Base-by-base conservation (phyloP, 1,140 invertebrate species). In the Drosophila kikkawai region DNA sequence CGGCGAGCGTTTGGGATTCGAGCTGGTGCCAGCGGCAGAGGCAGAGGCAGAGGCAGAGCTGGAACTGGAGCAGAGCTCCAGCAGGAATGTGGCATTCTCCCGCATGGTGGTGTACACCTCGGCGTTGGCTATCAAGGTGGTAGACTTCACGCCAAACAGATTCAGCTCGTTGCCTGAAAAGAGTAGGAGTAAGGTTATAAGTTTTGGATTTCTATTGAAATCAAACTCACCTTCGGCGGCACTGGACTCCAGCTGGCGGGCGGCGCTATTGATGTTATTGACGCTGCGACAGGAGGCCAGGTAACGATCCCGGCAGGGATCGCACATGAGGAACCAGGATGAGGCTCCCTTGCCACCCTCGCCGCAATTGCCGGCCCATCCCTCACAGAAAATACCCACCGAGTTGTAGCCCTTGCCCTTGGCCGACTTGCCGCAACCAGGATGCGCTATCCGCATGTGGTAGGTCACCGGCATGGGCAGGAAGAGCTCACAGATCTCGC, bases 241-340 rank as follows among this genome's bases (percentile, higher is more conserved):
- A 45, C 57, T 75, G 29, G 63, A 26, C 15, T 80, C 85, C 41
- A 71, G 44, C 26, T 47, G 79, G 5, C 63, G 74, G 41, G 58
- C 80, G 44, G 58, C 63, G 13, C 74, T 84, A 39, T 92, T 92
- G 37, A 92, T 75, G 56, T 91, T 93, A 44, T 81, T 85, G 22
- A 75, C 74, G 32, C 82, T 90, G 75, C 94, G 94, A 75, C 94
- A 95, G 11, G 94, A 94, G 82, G 94, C 94, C 47, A 97, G 91
- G 82, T 97, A 97, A 80, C 96, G 97, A 34, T 98, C 96, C 6
- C 98, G 95, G 91, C 98, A 99, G 26, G 94, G 94, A 82, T 98
- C 97, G 93, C 98, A 99, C 71, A 98, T 95, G 1, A 99, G 94
- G 93, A 99, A 99, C 97, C 97, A 99, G 39, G 96, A 96, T 36